These are phyloP conservation scores for Leptobrachium ailaonicum DNA, from an alignment of 2,113 vertebrate species.

Conservation along the genomic window DNA sequence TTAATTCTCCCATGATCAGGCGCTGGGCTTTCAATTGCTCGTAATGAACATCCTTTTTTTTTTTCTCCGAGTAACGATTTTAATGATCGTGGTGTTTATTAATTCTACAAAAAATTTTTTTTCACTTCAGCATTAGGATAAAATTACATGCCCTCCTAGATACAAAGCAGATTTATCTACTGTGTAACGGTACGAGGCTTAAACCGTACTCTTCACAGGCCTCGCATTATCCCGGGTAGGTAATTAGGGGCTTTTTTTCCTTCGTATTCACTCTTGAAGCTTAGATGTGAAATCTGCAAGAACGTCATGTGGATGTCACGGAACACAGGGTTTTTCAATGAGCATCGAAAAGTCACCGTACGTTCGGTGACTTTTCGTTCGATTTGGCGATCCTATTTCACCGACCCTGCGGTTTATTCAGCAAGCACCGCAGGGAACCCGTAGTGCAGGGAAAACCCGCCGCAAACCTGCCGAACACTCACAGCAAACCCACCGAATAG, in stretches of 20 bases:
- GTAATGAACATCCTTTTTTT: slow-evolving; percentile 33
- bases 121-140: slow-evolving; percentile 28
- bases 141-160: slow-evolving; percentile 36
- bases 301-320: background rate
- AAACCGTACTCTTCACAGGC: background rate
- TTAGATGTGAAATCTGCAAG: background rate
- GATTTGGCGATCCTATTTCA: no score
- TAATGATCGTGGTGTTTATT: slow-evolving; percentile 21
- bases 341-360: no score
- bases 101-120: slow-evolving; percentile 3
- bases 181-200: slow-evolving; percentile 39
- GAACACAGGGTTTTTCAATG: background rate
- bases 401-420: no score
- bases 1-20: slow-evolving; percentile 44
- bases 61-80: background rate
- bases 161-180: slow-evolving; percentile 36
- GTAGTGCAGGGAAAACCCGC: no score
- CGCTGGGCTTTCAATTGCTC: slow-evolving; percentile 32
- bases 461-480: no score
- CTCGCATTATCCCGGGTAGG: background rate
- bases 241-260: background rate
- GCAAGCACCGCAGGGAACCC: no score
- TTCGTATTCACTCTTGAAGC: no score
- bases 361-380: no score
- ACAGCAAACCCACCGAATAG: no score